Percentiles rank a stretch among this genome's conserved stretches.
phyloP scores from a whole-genome alignment of 2,113 vertebrate genomes.

The Uria lomvia region DNA sequence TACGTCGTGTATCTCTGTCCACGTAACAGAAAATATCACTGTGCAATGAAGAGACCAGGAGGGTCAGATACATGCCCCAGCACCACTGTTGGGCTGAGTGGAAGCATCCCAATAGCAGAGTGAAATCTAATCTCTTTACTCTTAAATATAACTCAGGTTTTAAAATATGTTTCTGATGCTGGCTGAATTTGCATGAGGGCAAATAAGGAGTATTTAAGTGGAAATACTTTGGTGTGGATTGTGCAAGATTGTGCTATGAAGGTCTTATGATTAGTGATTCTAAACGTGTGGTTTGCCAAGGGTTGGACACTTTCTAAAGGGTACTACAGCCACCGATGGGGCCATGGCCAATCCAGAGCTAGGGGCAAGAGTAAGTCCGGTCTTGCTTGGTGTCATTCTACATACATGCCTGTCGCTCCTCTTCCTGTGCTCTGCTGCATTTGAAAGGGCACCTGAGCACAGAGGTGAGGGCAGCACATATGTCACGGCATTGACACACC shows the following conservation, averaged over 20 bases:
- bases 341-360: neutral
- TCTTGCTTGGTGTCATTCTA: neutral
- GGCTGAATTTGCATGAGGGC: neutral
- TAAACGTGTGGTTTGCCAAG: neutral
- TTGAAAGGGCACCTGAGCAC: neutral
- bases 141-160: neutral
- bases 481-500: neutral
- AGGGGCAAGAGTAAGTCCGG: neutral
- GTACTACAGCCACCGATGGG: fast-evolving
- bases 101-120: neutral
- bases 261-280: neutral
- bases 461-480: neutral
- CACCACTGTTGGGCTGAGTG: neutral
- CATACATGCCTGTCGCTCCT: too few relatives aligned
- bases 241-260: neutral
- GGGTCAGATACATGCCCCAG: neutral
- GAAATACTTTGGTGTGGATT: neutral
- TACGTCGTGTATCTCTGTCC: neutral
- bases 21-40: neutral
- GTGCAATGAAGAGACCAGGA: neutral
- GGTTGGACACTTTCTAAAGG: neutral
- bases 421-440: neutral
- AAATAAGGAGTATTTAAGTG: neutral
- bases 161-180: neutral
- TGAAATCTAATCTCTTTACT: neutral